Evolutionary conservation across 2,797 vertebrate species (phyloP), one percentile per base, ranked within the genome.

Genomic region (Halcyon badia): DNA sequence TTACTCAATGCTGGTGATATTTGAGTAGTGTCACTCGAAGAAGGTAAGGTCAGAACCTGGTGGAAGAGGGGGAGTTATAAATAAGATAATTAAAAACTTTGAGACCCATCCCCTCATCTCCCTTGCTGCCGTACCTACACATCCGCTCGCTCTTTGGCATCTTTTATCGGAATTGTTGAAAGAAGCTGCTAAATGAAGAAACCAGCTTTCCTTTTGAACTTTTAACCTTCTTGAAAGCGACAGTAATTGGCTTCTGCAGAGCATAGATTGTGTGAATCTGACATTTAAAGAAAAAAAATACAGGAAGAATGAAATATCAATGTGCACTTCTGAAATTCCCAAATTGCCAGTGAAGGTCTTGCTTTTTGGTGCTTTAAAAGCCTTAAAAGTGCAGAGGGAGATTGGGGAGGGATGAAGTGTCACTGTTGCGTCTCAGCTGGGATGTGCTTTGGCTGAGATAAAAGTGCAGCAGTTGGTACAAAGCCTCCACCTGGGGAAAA

Each of bases 201-300:
- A 89, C 4, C 81, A 90, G 78, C 41, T 93, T 95, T 88, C 66
- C 72, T 90, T 87, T 87, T 93, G 80, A 95, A 93, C 91, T 95
- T 84, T 56, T 92, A 62, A 89, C 94, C 91, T 89, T 77, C 16
- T 7, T 54, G 73, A 73, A 92, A 87, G 42, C 71, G 64, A 7
- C n/a, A 6, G 5, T 62, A 87, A 71, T 85, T 92, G 89, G 69
- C 70, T 87, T 90, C 56, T 68, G 69, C 57, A 51, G 79, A 57
- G 41, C 90, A 62, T 4, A 79, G 73, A 10, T 69, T 83, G 58
- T 78, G 96, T 87, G 51, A 46, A 61, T 65, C 49, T 85, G 70
- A 54, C n/a, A 62, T 76, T 44, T 4, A 3, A 69, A 85, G 70
- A 41, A 39, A 42, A 69, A 24, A 56, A 52, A 12, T 5, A 13